These are phyloP conservation scores for Amphiprion percula DNA, from an alignment of 2,113 vertebrate species.

Conservation along the genomic window DNA sequence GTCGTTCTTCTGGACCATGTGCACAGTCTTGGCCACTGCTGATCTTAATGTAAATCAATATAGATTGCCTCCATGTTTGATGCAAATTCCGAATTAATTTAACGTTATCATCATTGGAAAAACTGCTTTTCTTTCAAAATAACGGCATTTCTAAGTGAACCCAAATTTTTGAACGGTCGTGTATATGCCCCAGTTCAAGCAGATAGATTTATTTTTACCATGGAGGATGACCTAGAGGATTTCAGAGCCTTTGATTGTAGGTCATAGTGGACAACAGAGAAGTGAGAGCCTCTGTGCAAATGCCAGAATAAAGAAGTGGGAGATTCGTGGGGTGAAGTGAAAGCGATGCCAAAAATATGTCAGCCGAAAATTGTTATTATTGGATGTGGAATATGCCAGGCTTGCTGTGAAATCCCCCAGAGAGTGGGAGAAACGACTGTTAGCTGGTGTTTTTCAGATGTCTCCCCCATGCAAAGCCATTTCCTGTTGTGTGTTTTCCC, in stretches of 20 bases:
- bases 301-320: conserved; percentile 45
- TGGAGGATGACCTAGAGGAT: neutral
- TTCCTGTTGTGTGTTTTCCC: conserved; percentile 52
- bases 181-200: neutral
- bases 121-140: too few relatives aligned
- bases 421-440: neutral
- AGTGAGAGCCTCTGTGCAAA: conserved; percentile 11
- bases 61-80: neutral
- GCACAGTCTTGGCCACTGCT: neutral
- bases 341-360: conserved; percentile 44
- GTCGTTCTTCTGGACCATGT: too few relatives aligned
- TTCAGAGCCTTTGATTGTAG: conserved; percentile 1
- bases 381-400: conserved; percentile 39
- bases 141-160: too few relatives aligned
- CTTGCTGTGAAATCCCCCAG: conserved; percentile 22
- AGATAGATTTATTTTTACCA: neutral
- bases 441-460: conserved; percentile 17
- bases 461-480: conserved; percentile 30
- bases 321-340: conserved; percentile 24
- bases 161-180: too few relatives aligned
- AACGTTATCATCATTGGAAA: too few relatives aligned
- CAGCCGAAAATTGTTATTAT: conserved; percentile 30
- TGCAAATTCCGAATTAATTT: conserved; percentile 11
- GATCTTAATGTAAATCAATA: conserved; percentile 17
- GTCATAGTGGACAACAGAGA: neutral